Base-by-base conservation (phyloP, 1,140 invertebrate species). In the Drosophila kikkawai region DNA sequence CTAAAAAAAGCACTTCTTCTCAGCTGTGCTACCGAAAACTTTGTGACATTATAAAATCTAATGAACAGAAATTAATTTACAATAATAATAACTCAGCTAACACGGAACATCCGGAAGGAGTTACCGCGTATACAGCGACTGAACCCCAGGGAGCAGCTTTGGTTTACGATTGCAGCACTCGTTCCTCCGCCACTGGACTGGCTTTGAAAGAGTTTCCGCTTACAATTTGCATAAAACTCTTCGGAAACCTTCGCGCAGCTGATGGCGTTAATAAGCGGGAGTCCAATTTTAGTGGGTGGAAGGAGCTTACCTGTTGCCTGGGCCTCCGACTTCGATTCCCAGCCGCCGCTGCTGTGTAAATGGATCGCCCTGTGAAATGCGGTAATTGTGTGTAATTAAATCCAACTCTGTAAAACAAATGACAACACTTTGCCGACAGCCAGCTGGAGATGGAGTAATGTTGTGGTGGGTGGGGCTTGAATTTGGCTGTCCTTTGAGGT, bases 331-430 rank as follows among this genome's bases (percentile, higher is more conserved):
- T 37, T 70, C 34, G 63, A 70, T 51, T 53, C 39, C 37, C n/a
- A 65, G 17, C 19, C 15, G 19, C 57, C 55, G 68, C 73, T 55
- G 29, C 66, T 81, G 73, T 86, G 90, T 84, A 91, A 91, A 87
- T 91, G 91, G 83, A 91, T 92, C 91, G 83, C 59, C 76, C 86
- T 91, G 83, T 85, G 76, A 67, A 82, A 82, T 82, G 64, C 83
- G 75, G 79, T 91, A 92, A 92, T 92, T 92, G 91, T 84, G 81
- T 92, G 86, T 91, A 92, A 92, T 92, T 91, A 91, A 91, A 91
- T 91, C 80, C 76, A 67, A 63, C 63, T 64, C 53, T 68, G 51
- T 79, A 66, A 79, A 69, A 68, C 85, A 90, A 90, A 82, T 86
- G 82, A 91, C 90, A 91, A 79, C 80, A 82, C 75, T 82, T 85